Conservation (phyloP, 2,888 invertebrate genomes). For the Oxyteleia sp. region DNA sequence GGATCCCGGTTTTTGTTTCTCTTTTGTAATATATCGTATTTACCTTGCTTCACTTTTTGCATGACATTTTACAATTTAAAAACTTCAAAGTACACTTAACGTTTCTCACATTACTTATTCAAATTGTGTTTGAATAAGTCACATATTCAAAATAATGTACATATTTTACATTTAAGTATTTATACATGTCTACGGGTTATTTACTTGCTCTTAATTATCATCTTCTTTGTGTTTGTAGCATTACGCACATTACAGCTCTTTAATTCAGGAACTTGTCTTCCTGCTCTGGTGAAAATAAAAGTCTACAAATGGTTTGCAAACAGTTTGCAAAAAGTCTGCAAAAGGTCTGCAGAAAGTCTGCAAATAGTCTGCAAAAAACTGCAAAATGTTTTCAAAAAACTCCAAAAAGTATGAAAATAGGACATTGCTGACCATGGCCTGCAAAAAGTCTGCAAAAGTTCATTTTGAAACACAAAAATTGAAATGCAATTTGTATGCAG, state of each 20-base stretch:
- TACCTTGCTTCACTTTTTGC: constrained; percentile 36
- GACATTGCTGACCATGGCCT: too few relatives aligned
- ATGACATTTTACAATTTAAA: constrained; percentile 25
- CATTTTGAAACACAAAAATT: too few relatives aligned
- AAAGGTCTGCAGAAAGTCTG: too few relatives aligned
- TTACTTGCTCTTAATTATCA: constrained; percentile 3
- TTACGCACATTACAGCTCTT: not conserved
- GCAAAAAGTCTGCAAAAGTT: too few relatives aligned
- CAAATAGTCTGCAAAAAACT: too few relatives aligned
- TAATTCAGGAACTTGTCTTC: not conserved
- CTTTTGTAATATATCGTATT: constrained; percentile 17
- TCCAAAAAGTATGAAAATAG: too few relatives aligned
- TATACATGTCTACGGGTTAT: constrained; percentile 10
- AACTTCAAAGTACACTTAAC: constrained; percentile 20
- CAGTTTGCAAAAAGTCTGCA: too few relatives aligned
- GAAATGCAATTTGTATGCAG: too few relatives aligned
- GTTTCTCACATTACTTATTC: constrained; percentile 19
- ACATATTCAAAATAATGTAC: constrained; percentile 22
- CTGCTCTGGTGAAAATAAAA: too few relatives aligned
- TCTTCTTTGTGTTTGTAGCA: constrained; percentile 8
- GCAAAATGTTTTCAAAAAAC: too few relatives aligned
- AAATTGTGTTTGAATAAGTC: constrained; percentile 14
- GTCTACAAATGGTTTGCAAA: too few relatives aligned
- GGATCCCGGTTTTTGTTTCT: constrained; percentile 20
- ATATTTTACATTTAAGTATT: constrained; percentile 29